Conservation (phyloP, 2,797 vertebrate genomes). For the Poliocrania exsul region DNA sequence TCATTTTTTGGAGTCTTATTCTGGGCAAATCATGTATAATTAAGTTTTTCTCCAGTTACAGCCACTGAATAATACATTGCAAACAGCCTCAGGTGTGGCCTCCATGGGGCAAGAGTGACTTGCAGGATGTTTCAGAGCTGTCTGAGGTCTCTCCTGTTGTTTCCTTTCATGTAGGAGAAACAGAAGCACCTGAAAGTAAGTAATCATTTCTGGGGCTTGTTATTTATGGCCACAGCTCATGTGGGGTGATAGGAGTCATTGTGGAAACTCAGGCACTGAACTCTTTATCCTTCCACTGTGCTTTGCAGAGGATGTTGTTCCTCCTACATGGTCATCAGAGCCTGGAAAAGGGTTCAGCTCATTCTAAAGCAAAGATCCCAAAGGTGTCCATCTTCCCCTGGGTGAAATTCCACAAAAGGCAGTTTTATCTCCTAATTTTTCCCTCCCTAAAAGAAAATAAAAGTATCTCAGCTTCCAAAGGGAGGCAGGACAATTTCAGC, state of each 20-base stretch:
- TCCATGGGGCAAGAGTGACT: background rate
- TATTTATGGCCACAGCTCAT: background rate
- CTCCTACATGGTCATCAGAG: background rate
- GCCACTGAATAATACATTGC: background rate
- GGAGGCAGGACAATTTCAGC: background rate
- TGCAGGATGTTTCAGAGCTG: background rate
- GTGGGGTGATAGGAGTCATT: background rate
- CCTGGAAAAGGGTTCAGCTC: background rate
- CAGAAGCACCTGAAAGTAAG: background rate
- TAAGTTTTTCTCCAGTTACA: background rate
- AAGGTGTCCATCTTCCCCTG: rapidly evolving
- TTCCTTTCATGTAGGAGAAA: background rate
- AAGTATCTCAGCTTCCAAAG: background rate
- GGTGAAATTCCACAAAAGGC: background rate
- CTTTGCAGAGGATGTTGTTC: background rate
- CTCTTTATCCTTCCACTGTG: background rate
- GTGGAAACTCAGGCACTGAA: background rate
- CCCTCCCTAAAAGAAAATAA: background rate
- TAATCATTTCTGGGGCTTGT: background rate
- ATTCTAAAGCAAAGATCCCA: background rate
- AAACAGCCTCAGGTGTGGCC: background rate
- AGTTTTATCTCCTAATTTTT: background rate
- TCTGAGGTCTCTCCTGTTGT: background rate
- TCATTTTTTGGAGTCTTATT: background rate
- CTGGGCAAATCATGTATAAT: background rate